These are phyloP conservation scores for Pitangus sulphuratus DNA, from an alignment of 2,797 vertebrate species.

Conservation along the genomic window DNA sequence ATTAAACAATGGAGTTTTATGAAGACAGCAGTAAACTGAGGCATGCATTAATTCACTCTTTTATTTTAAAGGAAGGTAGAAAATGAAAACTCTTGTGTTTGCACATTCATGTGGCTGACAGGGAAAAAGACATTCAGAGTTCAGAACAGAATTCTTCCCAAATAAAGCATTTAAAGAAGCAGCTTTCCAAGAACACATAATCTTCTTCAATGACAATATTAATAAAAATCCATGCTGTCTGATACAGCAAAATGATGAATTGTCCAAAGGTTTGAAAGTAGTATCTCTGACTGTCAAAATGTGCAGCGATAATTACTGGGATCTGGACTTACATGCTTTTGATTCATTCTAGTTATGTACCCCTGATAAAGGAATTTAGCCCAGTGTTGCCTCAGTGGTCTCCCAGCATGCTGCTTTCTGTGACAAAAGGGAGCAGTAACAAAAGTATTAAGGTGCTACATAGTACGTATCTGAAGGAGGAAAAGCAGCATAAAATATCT, in stretches of 20 bases:
- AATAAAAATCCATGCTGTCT: background rate
- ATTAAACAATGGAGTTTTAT: background rate
- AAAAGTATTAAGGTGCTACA: background rate
- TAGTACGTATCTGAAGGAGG: background rate
- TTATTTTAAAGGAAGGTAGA: background rate
- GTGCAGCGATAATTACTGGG: conserved; percentile 1
- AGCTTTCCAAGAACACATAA: conserved; percentile 47
- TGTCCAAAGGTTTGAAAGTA: background rate
- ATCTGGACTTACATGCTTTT: background rate
- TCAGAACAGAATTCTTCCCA: background rate
- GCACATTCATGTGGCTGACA: accelerated
- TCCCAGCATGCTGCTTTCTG: background rate
- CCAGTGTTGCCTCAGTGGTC: background rate
- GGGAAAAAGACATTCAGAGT: background rate
- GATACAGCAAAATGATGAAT: conserved; percentile 5
- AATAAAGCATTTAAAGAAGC: background rate
- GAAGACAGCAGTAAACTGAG: background rate
- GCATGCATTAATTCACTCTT: background rate
- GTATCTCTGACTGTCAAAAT: conserved; percentile 10
- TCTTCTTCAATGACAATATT: background rate
- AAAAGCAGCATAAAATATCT: background rate
- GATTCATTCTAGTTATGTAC: background rate
- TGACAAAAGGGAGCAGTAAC: background rate
- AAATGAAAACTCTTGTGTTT: background rate
- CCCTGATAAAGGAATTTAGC: background rate